Base-by-base conservation (phyloP, 2,797 vertebrate species). In the Buceros bicornis region DNA sequence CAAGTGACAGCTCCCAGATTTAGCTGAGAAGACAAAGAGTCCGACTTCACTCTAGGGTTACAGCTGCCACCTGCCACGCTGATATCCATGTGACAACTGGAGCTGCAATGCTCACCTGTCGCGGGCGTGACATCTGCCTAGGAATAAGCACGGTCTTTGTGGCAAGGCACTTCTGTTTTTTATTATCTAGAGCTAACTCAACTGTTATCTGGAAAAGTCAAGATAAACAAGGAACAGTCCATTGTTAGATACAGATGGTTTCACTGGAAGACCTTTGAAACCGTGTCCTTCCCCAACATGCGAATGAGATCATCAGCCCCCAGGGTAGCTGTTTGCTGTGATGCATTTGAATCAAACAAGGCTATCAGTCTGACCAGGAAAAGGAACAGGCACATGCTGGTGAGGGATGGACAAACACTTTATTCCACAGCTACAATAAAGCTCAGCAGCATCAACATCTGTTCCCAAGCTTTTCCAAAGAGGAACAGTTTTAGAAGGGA, bases 1-100 rank as follows among this genome's bases (percentile, higher is more conserved):
- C 3, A 3, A 60, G 72, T 24, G 77, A 25, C 95, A 90, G 85
- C 94, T 79, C 91, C 95, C 82, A 5, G 50, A 83, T 93, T 91
- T 90, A 79, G 96, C 89, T 4, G 82, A 3, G 89, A 70, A 88
- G 85, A 94, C 93, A 96, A 91, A 96, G 92, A 78, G 90, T 56
- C 37, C 13, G 5, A 16, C 35, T 72, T 7, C 0, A 62, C 66
- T 82, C 14, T 66, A 50, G 91, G 56, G 93, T 91, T 94, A 76
- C 95, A 93, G 91, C 91, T 88, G 93, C 87, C 94, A 84, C 87
- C 87, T 96, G 95, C 95, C 71, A 2, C 11, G 6, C 65, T 29
- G 69, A 9, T 7, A 37, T 53, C 65, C 94, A 1, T 7, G 89
- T 51, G 91, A 76, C 94, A 96, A 7, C 74, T 60, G 93, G 86